Evolutionary conservation across 2,888 invertebrate species (phyloP), one percentile per base, ranked within the genome.

Genomic region (Arctia plantaginis): DNA sequence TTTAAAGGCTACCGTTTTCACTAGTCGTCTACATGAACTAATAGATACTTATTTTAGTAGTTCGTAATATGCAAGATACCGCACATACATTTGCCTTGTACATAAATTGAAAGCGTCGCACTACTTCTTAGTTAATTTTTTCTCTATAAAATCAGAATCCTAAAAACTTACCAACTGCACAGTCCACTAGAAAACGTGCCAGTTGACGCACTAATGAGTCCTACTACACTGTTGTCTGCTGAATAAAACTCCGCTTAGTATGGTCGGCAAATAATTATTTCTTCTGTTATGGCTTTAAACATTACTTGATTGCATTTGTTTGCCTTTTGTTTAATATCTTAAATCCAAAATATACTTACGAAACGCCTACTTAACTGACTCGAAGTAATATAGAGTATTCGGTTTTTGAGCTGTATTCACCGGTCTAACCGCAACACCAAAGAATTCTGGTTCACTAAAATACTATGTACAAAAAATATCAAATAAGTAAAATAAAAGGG

Each of bases 181-280:
- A 74, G 69, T 18, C 66, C 55, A 44, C 12, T 69, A 71, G 76
- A 74, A 68, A 73, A 74, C 47, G 72, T 66, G 81, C 73, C 69
- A 71, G 72, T 78, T 73, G 65, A 76, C 74, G 13, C 80, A 80
- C 80, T 81, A 82, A 81, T 81, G 81, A 82, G 72, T 73, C 69
- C 82, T 73, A 72, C 78, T 55, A 55, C 74, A 82, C 80, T 81
- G 72, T 76, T 78, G 76, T 76, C 73, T 74, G 75, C 80, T 80
- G 76, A 81, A 82, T 80, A 82, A 74, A 81, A 75, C 76, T 62
- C 18, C 15, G 15, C 27, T 27, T 13, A 27, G 59, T 59, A 59
- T 27, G 59, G 59, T 59, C 13, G 13, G 59, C 59, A 59, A 27
- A 59, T 12, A 27, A 55, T n/a, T 55, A n/a, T 55, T 55, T n/a